Conservation (phyloP, 2,888 invertebrate genomes). For the Leptopterna dolabrata region DNA sequence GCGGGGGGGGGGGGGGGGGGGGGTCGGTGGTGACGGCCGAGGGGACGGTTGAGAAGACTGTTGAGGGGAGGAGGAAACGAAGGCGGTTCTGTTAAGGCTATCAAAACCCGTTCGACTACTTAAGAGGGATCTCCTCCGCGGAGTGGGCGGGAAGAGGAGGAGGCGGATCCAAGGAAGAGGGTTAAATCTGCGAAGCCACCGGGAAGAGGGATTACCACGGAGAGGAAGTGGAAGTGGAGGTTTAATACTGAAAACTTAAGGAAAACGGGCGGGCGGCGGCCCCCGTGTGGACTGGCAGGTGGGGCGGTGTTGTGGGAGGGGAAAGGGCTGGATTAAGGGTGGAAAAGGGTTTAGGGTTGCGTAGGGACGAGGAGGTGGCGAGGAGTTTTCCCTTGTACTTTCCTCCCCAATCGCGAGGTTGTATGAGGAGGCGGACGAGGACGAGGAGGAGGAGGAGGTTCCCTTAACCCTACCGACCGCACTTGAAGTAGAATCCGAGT, state of each 20-base stretch:
- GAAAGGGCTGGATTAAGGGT: neutral
- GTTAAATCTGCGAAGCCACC: slow-evolving; percentile 39
- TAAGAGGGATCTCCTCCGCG: neutral
- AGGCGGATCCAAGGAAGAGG: neutral
- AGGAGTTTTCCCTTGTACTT: slow-evolving; percentile 35
- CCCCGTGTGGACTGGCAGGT: too few relatives aligned
- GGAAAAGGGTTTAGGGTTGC: neutral
- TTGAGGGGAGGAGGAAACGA: too few relatives aligned
- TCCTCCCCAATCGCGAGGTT: neutral
- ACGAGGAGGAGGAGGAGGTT: neutral
- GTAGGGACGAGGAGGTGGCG: neutral
- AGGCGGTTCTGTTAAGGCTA: slow-evolving; percentile 15
- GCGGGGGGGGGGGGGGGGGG: too few relatives aligned
- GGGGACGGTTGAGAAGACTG: too few relatives aligned
- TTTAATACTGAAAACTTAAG: slow-evolving; percentile 43
- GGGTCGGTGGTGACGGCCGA: too few relatives aligned
- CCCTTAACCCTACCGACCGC: slow-evolving; percentile 15
- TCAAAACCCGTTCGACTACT: slow-evolving; percentile 36
- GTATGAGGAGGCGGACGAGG: neutral
- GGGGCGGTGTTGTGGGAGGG: neutral
- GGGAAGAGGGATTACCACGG: slow-evolving; percentile 39
- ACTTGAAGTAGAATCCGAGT: slow-evolving; percentile 1
- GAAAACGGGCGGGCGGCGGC: neutral
- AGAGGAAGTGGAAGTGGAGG: slow-evolving; percentile 31
- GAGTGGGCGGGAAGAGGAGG: neutral